phyloP scores from a whole-genome alignment of 2,888 invertebrate species.

The Eurois occulta region DNA sequence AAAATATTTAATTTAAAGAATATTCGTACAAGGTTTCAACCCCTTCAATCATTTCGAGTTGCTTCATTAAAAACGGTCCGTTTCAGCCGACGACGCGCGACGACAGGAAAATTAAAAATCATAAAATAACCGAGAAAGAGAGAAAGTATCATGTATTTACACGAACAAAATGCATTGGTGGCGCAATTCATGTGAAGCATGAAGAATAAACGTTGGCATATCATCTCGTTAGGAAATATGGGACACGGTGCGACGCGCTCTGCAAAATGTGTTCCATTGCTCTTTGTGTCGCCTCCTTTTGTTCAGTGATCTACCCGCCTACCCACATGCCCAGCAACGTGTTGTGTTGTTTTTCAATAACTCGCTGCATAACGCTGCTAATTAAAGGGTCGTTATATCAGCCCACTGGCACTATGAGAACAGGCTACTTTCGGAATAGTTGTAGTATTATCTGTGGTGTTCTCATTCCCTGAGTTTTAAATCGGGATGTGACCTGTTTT shows the following conservation, averaged over 20 bases:
- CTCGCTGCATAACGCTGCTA: conserved; percentile 63
- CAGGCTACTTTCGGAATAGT: conserved; percentile 24
- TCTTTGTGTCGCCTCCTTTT: conserved; percentile 88
- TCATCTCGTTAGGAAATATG: conserved; percentile 89
- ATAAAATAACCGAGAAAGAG: conserved; percentile 50
- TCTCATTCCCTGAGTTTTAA: conserved; percentile 26
- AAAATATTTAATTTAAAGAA: conserved; percentile 58
- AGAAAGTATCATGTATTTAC: conserved; percentile 58
- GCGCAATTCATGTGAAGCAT: conserved; percentile 75
- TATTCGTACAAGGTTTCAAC: conserved; percentile 56
- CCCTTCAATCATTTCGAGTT: conserved; percentile 60
- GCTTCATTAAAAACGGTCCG: conserved; percentile 64
- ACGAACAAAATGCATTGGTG: conserved; percentile 71
- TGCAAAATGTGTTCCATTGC: conserved; percentile 87
- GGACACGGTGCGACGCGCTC: conserved; percentile 85
- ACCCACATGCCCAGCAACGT: conserved; percentile 66
- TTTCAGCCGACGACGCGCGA: conserved; percentile 45
- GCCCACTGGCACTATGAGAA: conserved; percentile 19
- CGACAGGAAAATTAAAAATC: conserved; percentile 65
- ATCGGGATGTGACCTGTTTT: conserved; percentile 53
- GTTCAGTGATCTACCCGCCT: conserved; percentile 83
- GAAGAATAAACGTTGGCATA: conserved; percentile 83
- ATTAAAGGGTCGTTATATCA: conserved; percentile 67
- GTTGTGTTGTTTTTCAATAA: conserved; percentile 72
- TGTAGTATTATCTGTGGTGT: conserved; percentile 27